Conservation (phyloP, 2,888 invertebrate genomes). For the Oscheius sp. region DNA sequence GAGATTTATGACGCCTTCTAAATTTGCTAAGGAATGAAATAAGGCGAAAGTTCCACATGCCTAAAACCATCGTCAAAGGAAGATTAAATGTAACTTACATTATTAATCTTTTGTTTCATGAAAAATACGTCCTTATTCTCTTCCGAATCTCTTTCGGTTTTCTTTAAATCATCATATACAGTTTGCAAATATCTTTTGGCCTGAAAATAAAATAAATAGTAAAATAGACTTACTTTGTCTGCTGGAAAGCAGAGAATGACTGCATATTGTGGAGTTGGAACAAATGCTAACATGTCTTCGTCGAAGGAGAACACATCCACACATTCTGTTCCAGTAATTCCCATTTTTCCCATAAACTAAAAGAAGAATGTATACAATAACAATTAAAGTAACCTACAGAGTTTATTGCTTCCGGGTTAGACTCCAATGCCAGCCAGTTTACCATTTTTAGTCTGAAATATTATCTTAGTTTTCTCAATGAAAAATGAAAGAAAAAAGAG, state of each 20-base stretch:
- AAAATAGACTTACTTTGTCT: slow-evolving; percentile 40
- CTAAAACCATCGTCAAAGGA: no score
- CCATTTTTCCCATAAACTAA: slow-evolving; percentile 64
- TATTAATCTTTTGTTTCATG: slow-evolving; percentile 64
- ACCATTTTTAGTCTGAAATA: not conserved
- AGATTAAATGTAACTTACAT: no score
- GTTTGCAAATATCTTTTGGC: slow-evolving; percentile 51
- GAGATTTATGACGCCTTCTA: slow-evolving; percentile 51
- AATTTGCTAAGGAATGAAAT: slow-evolving; percentile 89
- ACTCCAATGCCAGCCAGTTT: slow-evolving; percentile 14
- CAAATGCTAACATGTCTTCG: slow-evolving; percentile 82
- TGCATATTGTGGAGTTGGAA: slow-evolving; percentile 86
- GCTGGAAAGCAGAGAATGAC: slow-evolving; percentile 78
- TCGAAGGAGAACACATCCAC: slow-evolving; percentile 94
- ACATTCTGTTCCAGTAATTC: slow-evolving; percentile 75
- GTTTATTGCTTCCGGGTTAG: slow-evolving; percentile 14
- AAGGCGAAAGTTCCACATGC: slow-evolving; percentile 96
- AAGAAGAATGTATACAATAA: slow-evolving; percentile 16
- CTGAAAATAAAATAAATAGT: slow-evolving; percentile 32
- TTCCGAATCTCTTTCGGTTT: slow-evolving; percentile 17
- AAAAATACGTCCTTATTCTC: slow-evolving; percentile 56
- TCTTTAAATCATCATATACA: slow-evolving; percentile 51
- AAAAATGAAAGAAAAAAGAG: no score
- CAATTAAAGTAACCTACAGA: not conserved
- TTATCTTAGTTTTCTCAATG: not conserved